Percentiles rank a stretch among this genome's conserved stretches.
These are phyloP conservation scores for Nysson spinosus DNA, from an alignment of 2,888 invertebrate species.

Conservation along the genomic window DNA sequence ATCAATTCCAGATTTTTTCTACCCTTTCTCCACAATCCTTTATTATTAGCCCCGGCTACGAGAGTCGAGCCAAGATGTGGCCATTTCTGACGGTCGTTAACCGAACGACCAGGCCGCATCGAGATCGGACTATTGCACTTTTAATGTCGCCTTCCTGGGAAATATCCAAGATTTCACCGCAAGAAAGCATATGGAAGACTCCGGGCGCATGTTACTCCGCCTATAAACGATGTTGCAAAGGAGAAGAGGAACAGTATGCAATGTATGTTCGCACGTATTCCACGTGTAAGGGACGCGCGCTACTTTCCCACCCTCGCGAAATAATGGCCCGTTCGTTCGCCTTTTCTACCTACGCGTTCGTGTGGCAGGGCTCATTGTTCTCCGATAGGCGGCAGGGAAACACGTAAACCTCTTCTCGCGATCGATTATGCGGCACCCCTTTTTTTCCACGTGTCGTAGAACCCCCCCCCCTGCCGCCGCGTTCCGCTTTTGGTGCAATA, in stretches of 20 bases:
- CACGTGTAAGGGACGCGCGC: no score
- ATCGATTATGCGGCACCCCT: constrained; percentile 52
- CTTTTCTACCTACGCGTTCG: constrained; percentile 52
- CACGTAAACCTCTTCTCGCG: constrained; percentile 46
- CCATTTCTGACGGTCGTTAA: constrained; percentile 65
- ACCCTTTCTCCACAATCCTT: constrained; percentile 6
- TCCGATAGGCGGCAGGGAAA: constrained; percentile 51
- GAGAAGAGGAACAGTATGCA: constrained; percentile 1
- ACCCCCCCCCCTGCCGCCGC: constrained; percentile 17
- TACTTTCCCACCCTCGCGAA: constrained; percentile 53
- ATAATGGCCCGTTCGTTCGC: constrained; percentile 47
- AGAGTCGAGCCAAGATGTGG: constrained; percentile 62
- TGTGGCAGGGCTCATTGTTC: constrained; percentile 57
- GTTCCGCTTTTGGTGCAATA: constrained; percentile 1
- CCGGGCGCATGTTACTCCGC: constrained; percentile 16
- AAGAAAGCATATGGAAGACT: constrained; percentile 49
- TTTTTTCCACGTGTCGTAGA: constrained; percentile 33
- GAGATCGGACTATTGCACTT: constrained; percentile 69
- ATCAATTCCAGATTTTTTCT: constrained; percentile 11
- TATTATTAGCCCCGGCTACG: constrained; percentile 35
- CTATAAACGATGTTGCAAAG: constrained; percentile 18
- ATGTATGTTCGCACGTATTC: constrained; percentile 29
- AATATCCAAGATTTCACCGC: constrained; percentile 64
- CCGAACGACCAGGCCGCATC: constrained; percentile 56
- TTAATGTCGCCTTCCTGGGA: constrained; percentile 68